Evolutionary conservation across 35 echinoderm and acorn worm species (phyloP), one percentile per base, ranked within the genome.

Genomic region (Holothuria glaberrima): DNA sequence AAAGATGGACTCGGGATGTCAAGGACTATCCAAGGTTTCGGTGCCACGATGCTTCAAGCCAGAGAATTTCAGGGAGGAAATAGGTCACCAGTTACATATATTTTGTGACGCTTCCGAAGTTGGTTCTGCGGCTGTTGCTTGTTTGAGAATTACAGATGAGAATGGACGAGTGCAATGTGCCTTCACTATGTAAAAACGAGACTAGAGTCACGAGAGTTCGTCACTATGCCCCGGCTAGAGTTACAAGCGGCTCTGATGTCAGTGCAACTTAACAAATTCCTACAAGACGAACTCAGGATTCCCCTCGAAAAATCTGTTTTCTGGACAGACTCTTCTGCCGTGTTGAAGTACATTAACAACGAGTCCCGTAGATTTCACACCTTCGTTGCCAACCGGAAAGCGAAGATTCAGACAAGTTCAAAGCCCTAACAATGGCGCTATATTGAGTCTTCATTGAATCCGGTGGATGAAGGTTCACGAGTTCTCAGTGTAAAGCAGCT

Each of bases 391-490:
- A 90, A 90, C 56, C 4, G 70, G 5, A 45, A 79, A 38, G 71
- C 41, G 7, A 90, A 75, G 35, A 90, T 90, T 18, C 46, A 78
- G 28, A 33, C 5, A 9, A 26, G n/a, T 19, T 56, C 70, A 7
- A 2, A 78, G 6, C 33, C 58, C 4, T 57, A 20, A 12, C 89
- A 94, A 38, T 94, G 93, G 93, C 34, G 89, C 25, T 76, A 95
- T 66, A 86, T 95, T 7, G 90, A 85, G 17, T 80, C 90, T 9
- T 21, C 71, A 12, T 71, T 35, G 14, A 95, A 92, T 50, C 93
- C 93, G 24, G 93, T 84, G 17, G 93, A 95, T 50, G 81, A 92
- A 27, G 93, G 69, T 3, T 92, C 90, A 58, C 38, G 90, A 83
- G 90, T 90, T 41, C 16, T 95, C 5, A n/a, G 30, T 72, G 82